Base-by-base conservation (phyloP, 2,888 invertebrate genomes). In the Cheilosia vulpina region DNA sequence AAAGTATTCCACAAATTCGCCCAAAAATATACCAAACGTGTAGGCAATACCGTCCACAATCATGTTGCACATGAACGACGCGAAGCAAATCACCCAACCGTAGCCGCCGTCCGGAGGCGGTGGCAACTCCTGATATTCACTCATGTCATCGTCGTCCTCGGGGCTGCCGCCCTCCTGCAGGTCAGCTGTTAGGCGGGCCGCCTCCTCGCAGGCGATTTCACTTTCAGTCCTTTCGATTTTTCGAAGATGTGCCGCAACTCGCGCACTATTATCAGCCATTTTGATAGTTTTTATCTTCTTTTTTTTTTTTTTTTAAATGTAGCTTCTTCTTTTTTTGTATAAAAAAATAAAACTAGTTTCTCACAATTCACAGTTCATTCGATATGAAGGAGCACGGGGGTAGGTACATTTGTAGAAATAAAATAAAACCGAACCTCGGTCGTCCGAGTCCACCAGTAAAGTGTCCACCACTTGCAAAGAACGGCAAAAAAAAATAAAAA, bases 31-130 rank as follows among this genome's bases (percentile, higher is more conserved):
- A 69, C 99, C 99, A 92, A 99, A 99, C 7, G 98, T 98, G 93
- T 99, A 99, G n/a, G 98, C 97, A 87, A 99, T 98, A 89, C 98
- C 99, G 92, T 99, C 99, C 76, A 99, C 98, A 89, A 99, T 97
- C 94, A 99, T 95, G 94, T 99, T 99, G 93, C 98, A 98, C 95
- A 99, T 95, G 93, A 99, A 98, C 55, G 98, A 98, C 69, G 98
- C 98, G 90, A 97, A 95, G 71, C 99, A 98, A 90, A 99, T 97
- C 90, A 98, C 96, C 97, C 97, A 97, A 45, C 97, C 97, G 91
- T 96, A 97, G 65, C 98, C 98, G 87, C 97, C 97, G 92, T 97
- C 97, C 47, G 97, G 97, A 68, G 97, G 97, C 72, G 97, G 96
- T 24, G 97, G 97, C 87, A 97, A 93, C 88, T 96, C 96, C 88